These are phyloP conservation scores for Spicauda simplicius DNA, from an alignment of 2,888 invertebrate genomes.

Conservation along the genomic window DNA sequence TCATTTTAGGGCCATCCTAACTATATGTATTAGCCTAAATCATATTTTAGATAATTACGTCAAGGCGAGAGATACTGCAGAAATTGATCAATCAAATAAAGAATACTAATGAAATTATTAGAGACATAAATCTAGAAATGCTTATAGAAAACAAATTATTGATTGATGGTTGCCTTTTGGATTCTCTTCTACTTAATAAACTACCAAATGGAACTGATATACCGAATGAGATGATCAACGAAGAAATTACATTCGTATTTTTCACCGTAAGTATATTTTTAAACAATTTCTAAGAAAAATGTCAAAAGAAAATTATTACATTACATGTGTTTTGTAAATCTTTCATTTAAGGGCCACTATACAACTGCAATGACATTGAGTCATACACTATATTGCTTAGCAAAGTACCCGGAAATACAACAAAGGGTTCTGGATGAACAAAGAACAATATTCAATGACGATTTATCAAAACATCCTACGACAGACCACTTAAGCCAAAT, in stretches of 20 bases:
- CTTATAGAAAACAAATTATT: slow-evolving; percentile 44
- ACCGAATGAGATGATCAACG: slow-evolving; percentile 50
- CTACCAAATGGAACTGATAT: slow-evolving; percentile 46
- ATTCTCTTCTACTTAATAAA: slow-evolving; percentile 49
- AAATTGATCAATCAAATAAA: slow-evolving; percentile 45
- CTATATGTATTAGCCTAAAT: too few relatives aligned
- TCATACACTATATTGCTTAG: slow-evolving; percentile 24
- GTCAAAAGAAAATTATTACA: not conserved
- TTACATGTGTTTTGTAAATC: not conserved
- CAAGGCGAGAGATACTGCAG: slow-evolving; percentile 46
- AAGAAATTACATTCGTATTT: slow-evolving; percentile 51
- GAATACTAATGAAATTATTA: slow-evolving; percentile 47
- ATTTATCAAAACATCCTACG: slow-evolving; percentile 46
- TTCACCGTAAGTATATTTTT: slow-evolving; percentile 49
- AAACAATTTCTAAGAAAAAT: not conserved
- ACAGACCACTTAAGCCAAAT: slow-evolving; percentile 51
- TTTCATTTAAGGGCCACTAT: slow-evolving; percentile 50
- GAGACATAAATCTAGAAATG: slow-evolving; percentile 39
- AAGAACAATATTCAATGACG: slow-evolving; percentile 45
- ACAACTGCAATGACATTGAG: slow-evolving; percentile 52
- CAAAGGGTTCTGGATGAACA: slow-evolving; percentile 44
- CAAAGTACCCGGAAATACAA: slow-evolving; percentile 23
- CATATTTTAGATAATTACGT: slow-evolving; percentile 23
- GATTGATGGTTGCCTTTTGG: slow-evolving; percentile 47
- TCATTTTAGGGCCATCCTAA: too few relatives aligned